Conservation (phyloP, 2,113 vertebrate genomes). For the Zosterops hypoxanthus region DNA sequence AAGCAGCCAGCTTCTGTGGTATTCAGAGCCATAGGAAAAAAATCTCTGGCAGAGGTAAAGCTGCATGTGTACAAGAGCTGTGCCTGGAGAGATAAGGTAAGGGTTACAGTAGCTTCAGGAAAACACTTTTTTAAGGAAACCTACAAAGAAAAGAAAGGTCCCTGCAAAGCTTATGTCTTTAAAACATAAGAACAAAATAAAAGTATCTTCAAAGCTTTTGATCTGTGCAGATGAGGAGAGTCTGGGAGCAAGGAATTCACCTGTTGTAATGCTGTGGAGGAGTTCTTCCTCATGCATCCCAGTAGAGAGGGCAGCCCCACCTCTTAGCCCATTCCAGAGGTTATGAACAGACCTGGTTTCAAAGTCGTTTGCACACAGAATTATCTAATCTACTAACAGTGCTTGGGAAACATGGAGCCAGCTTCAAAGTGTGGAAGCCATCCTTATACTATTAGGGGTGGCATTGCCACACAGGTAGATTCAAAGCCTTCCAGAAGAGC, state of each 20-base stretch:
- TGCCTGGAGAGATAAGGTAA: neutral
- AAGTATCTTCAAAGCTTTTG: neutral
- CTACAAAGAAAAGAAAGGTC: neutral
- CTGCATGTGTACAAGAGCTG: neutral
- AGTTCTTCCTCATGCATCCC: neutral
- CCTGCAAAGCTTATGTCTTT: neutral
- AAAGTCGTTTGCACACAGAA: neutral
- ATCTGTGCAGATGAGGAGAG: neutral
- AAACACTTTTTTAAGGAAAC: neutral
- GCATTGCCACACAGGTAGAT: neutral
- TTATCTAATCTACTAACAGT: neutral
- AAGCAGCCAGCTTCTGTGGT: neutral
- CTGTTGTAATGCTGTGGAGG: accelerated
- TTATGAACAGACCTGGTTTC: neutral
- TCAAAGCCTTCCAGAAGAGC: neutral
- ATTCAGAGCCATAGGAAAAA: neutral
- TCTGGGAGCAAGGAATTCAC: neutral
- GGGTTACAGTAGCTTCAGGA: neutral
- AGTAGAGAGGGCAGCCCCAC: neutral
- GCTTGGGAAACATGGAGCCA: neutral
- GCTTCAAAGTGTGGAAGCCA: neutral
- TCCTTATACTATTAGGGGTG: neutral
- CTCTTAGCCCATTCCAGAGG: neutral
- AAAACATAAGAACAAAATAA: neutral
- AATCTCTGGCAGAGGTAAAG: neutral